Evolutionary conservation across 2,888 invertebrate species (phyloP), one percentile per base, ranked within the genome.

Genomic region (Phrixothrix hirtus): DNA sequence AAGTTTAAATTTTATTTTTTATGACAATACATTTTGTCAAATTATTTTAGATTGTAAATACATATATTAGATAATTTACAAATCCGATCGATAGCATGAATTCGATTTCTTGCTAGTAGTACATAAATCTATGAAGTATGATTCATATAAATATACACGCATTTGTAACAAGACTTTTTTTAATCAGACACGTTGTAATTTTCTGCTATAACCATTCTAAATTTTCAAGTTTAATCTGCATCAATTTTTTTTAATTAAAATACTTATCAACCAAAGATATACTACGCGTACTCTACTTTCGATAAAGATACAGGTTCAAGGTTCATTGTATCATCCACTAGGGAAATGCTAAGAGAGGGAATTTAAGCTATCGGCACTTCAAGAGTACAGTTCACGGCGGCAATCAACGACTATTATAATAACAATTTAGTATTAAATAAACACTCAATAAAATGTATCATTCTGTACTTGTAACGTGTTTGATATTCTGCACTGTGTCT

Each of bases 301-400:
- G 71, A 70, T 68, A 70, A 70, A 71, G 67, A 70, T 66, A 69
- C 70, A 73, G 71, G 75, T 74, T 75, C 75, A 76, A 76, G 75
- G 76, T 75, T 72, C 76, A 75, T 63, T 30, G 61, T 71, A 75
- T 76, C 75, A 75, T 72, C 67, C 74, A 70, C 62, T 67, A 70
- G 65, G 71, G 74, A 75, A 75, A 70, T 74, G 75, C 62, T 70
- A 44, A 72, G 72, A 73, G 75, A 75, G 76, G 76, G 74, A 64
- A 69, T 63, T 63, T 63, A 21, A 7, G 21, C 3, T 67, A 66
- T 42, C 64, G 65, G 69, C 67, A 70, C 71, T 68, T 73, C 71
- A 72, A 74, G 68, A 71, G 69, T 69, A 69, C 65, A 71, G 61
- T 65, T 66, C 66, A 62, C 65, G 60, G 67, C 63, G 67, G 65